These are phyloP conservation scores for Heteromormyrus szaboi DNA, from an alignment of 2,797 vertebrate species.

Conservation along the genomic window DNA sequence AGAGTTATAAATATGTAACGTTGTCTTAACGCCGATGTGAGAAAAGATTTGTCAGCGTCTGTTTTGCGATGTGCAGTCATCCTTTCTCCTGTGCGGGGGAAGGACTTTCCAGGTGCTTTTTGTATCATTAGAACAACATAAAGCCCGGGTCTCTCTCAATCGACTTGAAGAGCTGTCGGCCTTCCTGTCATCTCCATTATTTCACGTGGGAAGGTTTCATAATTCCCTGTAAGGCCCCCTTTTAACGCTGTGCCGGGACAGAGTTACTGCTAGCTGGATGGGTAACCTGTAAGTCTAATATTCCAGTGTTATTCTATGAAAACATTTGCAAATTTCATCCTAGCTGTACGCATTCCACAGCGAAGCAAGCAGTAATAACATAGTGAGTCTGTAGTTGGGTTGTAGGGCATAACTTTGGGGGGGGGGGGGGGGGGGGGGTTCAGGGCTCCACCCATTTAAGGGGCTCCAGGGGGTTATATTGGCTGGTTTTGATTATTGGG, in stretches of 20 bases:
- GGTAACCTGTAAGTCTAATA: constrained; percentile 26
- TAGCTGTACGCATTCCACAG: background rate
- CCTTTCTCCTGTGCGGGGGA: constrained; percentile 44
- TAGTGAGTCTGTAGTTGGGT: background rate
- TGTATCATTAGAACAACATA: constrained; percentile 44
- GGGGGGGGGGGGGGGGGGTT: background rate
- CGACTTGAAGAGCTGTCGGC: constrained; percentile 34
- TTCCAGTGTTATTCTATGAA: constrained; percentile 30
- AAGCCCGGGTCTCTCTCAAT: constrained; percentile 29
- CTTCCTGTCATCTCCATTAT: constrained; percentile 30
- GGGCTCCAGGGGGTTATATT: background rate
- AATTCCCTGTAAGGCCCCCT: constrained; percentile 27
- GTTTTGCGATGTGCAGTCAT: constrained; percentile 44
- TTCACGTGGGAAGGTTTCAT: constrained; percentile 29
- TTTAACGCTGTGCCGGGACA: constrained; percentile 23
- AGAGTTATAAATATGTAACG: constrained; percentile 71
- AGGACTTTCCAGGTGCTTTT: constrained; percentile 49
- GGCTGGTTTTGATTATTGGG: background rate
- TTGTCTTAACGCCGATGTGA: constrained; percentile 60
- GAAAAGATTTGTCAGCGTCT: constrained; percentile 56
- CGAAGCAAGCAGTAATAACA: background rate
- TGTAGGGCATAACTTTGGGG: background rate
- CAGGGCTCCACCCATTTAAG: background rate
- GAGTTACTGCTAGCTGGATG: constrained; percentile 37
- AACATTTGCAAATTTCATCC: background rate